A percentile compares a stretch with the other conserved stretches of the same genome.
Conservation (phyloP, 2,113 vertebrate genomes). For the Oryzias curvinotus region DNA sequence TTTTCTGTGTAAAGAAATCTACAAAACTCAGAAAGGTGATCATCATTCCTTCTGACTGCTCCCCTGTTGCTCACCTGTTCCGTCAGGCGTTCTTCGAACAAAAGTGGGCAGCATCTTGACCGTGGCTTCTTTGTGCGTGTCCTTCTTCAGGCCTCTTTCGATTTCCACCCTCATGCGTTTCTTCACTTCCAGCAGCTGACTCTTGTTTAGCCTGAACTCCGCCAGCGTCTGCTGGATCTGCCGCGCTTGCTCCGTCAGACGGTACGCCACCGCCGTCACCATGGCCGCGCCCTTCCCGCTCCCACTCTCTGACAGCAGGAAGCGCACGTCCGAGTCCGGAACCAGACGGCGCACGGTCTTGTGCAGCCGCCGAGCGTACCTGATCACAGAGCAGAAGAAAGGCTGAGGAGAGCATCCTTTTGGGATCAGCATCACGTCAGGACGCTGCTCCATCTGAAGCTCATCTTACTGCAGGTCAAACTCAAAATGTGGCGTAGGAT, state of each 20-base stretch:
- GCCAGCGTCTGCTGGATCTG: conserved; percentile 90
- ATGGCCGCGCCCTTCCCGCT: conserved; percentile 94
- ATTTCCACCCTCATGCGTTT: conserved; percentile 90
- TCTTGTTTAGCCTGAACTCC: conserved; percentile 86
- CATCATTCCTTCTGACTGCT: not conserved
- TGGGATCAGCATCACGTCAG: too few species aligned
- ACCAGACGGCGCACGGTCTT: conserved; percentile 93
- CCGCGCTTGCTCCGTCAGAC: conserved; percentile 87
- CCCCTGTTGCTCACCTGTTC: conserved; percentile 78
- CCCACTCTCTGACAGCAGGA: conserved; percentile 95
- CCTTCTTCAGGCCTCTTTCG: conserved; percentile 85
- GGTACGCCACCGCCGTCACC: conserved; percentile 93
- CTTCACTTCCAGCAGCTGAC: conserved; percentile 92
- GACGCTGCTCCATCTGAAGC: too few species aligned
- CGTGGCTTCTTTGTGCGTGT: conserved; percentile 79
- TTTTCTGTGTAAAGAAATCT: too few species aligned
- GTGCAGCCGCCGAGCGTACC: conserved; percentile 91
- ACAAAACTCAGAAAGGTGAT: too few species aligned
- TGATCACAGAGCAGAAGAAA: conserved; percentile 47
- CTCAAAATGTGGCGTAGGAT: too few species aligned
- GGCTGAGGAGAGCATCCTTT: not conserved
- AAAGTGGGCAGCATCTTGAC: conserved; percentile 98
- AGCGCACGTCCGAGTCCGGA: conserved; percentile 92
- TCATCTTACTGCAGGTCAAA: too few species aligned
- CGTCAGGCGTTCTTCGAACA: conserved; percentile 89